Conservation (phyloP, 1,140 invertebrate genomes). For the Eumaeus atala region DNA sequence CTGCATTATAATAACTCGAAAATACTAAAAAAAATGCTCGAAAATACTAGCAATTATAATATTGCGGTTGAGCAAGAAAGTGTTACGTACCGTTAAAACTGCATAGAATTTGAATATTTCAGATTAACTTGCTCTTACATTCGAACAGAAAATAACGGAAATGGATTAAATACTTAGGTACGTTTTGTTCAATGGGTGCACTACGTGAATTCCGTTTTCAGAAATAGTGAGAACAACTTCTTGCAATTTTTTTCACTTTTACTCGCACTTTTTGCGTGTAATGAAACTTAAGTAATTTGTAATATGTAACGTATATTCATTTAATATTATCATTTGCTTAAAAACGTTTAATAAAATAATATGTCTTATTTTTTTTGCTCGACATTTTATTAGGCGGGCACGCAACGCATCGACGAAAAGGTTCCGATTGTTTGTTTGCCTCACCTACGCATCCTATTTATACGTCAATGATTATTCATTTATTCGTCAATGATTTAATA, state of each 20-base stretch:
- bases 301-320: too few relatives aligned
- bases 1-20: not conserved
- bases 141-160: not conserved
- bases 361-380: too few relatives aligned
- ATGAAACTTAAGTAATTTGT: not conserved
- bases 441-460: too few relatives aligned
- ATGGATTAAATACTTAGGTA: not conserved
- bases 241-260: conserved; percentile 9
- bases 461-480: too few relatives aligned
- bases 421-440: too few relatives aligned
- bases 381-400: too few relatives aligned
- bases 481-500: too few relatives aligned
- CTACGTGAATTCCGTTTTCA: not conserved
- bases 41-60: conserved; percentile 1
- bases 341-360: too few relatives aligned
- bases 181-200: not conserved
- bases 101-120: conserved; percentile 6
- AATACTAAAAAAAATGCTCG: conserved; percentile 5
- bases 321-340: too few relatives aligned
- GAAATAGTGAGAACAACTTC: not conserved
- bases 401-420: too few relatives aligned
- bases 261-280: not conserved
- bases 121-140: not conserved
- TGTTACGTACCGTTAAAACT: conserved; percentile 4
- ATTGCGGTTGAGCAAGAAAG: conserved; percentile 6